A percentile compares a stretch with the other conserved stretches of the same genome.
phyloP scores from a whole-genome alignment of 2,113 vertebrate species.

The Campylorhamphus procurvoides region DNA sequence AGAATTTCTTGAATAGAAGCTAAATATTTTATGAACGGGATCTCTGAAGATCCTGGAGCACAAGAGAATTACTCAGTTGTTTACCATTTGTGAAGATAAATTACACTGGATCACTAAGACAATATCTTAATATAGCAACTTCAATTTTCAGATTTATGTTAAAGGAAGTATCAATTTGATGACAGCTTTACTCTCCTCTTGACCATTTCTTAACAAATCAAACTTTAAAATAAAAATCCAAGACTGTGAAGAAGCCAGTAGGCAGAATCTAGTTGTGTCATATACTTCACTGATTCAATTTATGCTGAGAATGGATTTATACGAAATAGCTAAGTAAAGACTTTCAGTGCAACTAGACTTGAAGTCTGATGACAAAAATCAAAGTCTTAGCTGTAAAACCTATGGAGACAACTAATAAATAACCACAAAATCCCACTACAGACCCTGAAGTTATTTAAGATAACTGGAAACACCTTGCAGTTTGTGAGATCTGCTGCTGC shows the following conservation, averaged over 20 bases:
- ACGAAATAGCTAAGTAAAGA: neutral
- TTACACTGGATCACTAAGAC: neutral
- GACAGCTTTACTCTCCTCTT: neutral
- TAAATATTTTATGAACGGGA: neutral
- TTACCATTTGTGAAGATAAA: neutral
- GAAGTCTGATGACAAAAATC: neutral
- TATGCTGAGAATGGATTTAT: neutral
- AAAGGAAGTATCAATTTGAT: neutral
- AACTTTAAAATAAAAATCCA: neutral
- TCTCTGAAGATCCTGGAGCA: neutral
- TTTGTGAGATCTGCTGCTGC: neutral
- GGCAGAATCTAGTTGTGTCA: neutral
- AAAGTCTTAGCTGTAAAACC: neutral
- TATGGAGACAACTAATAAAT: neutral
- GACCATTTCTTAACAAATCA: neutral
- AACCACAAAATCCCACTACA: neutral
- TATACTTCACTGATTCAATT: neutral
- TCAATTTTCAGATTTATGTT: neutral
- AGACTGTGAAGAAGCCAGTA: neutral
- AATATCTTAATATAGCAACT: neutral
- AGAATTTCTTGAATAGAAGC: neutral
- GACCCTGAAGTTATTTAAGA: neutral
- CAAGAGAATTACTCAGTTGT: neutral
- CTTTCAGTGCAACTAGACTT: neutral
- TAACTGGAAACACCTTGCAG: neutral